phyloP scores from a whole-genome alignment of 2,113 vertebrate species.

The Haplochromis vanheusdeni region DNA sequence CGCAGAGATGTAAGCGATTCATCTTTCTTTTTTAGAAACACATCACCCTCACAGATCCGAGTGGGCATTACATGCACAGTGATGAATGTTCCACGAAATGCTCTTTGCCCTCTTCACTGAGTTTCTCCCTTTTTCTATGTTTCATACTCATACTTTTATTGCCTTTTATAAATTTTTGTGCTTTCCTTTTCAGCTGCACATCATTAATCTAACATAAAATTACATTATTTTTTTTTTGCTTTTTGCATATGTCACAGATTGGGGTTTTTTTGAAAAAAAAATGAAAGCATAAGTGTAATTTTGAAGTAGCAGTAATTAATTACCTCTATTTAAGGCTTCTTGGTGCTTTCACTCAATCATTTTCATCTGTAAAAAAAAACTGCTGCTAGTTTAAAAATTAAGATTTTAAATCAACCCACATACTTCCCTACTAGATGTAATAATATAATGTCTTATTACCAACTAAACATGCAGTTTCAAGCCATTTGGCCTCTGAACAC shows the following conservation, averaged over 20 bases:
- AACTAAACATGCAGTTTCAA: too few species aligned
- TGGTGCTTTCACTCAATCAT: background rate
- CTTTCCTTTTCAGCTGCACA: background rate
- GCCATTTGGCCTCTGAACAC: too few species aligned
- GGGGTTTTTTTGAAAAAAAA: background rate
- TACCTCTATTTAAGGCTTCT: background rate
- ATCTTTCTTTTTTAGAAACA: background rate
- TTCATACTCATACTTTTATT: background rate
- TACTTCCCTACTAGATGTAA: too few species aligned
- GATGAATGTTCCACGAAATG: conserved; percentile 7
- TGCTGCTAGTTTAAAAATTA: background rate
- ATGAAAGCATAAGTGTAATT: background rate
- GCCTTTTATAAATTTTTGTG: background rate
- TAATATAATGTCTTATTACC: too few species aligned
- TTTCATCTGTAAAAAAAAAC: background rate
- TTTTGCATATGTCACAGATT: background rate
- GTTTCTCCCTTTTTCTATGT: background rate
- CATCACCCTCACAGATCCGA: background rate
- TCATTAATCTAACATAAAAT: background rate
- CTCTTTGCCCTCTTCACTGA: conserved; percentile 13
- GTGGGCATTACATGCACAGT: background rate
- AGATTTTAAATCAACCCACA: background rate
- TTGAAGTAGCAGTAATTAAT: fast-evolving
- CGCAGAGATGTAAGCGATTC: conserved; percentile 58
- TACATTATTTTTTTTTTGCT: background rate